These are phyloP conservation scores for Drosophila koepferae DNA, from an alignment of 2,888 invertebrate species.

Conservation along the genomic window DNA sequence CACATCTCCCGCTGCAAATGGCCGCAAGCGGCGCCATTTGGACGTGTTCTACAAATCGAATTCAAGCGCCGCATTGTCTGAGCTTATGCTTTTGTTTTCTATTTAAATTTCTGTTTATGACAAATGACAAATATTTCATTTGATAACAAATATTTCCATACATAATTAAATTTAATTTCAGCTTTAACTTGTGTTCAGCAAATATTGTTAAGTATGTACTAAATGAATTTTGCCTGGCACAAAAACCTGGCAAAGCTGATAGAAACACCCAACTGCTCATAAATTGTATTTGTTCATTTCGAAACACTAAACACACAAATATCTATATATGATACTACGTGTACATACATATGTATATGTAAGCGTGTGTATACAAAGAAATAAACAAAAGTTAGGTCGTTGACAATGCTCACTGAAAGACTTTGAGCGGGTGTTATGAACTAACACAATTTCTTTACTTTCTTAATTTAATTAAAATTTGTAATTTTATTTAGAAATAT, in stretches of 20 bases:
- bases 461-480: no score
- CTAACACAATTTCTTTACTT: no score
- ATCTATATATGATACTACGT: not conserved
- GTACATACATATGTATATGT: not conserved
- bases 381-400: slow-evolving; percentile 17
- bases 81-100: not conserved
- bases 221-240: slow-evolving; percentile 5
- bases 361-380: slow-evolving; percentile 6
- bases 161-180: slow-evolving; percentile 4
- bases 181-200: not conserved
- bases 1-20: slow-evolving; percentile 32
- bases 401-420: not conserved
- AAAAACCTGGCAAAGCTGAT: slow-evolving; percentile 21
- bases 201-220: not conserved
- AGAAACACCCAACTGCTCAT: slow-evolving; percentile 43
- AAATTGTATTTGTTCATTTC: slow-evolving; percentile 54
- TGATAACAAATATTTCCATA: slow-evolving; percentile 5
- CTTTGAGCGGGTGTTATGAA: not conserved
- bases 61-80: slow-evolving; percentile 3
- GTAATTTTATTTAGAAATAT: no score
- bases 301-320: slow-evolving; percentile 11
- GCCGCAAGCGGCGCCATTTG: slow-evolving; percentile 4
- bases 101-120: not conserved
- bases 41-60: slow-evolving; percentile 18
- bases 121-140: no score